Conservation (phyloP, 2,888 invertebrate genomes). For the Leptarthrus brevirostris region DNA sequence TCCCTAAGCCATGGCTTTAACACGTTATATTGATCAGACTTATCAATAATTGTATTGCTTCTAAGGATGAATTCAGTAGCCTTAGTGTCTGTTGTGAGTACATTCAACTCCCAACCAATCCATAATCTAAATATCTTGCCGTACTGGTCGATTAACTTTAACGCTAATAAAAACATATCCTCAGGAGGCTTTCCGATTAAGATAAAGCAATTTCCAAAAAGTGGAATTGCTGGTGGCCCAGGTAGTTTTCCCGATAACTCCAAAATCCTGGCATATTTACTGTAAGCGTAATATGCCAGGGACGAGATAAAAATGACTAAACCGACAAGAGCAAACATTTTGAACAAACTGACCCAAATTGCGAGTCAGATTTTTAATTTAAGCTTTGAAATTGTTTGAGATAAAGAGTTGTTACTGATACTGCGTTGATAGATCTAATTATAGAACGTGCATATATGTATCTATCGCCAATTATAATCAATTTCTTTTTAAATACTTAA, state of each 20-base stretch:
- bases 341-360: not conserved
- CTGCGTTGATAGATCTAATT: too few relatives aligned
- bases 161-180: conserved; percentile 60
- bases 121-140: conserved; percentile 50
- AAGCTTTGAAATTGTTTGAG: not conserved
- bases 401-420: not conserved
- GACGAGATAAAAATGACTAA: conserved; percentile 1
- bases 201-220: conserved; percentile 68
- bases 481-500: too few relatives aligned
- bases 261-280: not conserved
- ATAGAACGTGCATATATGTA: not conserved
- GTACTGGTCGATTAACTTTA: conserved; percentile 62
- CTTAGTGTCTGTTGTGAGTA: conserved; percentile 35
- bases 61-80: conserved; percentile 33
- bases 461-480: not conserved
- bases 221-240: conserved; percentile 65
- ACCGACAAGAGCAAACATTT: not conserved
- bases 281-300: not conserved
- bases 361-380: not conserved
- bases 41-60: conserved; percentile 28
- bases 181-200: conserved; percentile 67
- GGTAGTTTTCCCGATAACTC: conserved; percentile 53
- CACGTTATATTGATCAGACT: conserved; percentile 52
- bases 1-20: conserved; percentile 53
- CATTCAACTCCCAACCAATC: conserved; percentile 3